Percentiles rank a stretch among this genome's conserved stretches.
Evolutionary conservation across 2,888 invertebrate species (phyloP).

Genomic region (Plebejus anna): DNA sequence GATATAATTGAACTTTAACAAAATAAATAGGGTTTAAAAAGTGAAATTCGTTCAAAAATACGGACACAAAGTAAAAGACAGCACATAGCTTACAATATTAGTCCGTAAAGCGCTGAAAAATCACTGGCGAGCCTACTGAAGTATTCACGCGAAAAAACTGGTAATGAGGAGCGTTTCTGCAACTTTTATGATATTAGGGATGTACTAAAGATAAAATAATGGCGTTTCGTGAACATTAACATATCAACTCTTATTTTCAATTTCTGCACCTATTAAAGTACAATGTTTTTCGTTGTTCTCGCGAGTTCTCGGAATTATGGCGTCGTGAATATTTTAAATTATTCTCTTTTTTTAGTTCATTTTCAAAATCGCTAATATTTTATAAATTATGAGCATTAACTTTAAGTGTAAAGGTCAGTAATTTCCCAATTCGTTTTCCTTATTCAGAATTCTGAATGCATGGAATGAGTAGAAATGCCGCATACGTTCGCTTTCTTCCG

Average conservation of each 20-base stretch:
- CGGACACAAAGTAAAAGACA: conserved; percentile 25
- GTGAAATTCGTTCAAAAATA: neutral
- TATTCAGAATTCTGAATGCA: too few species aligned
- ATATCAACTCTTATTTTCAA: conserved; percentile 29
- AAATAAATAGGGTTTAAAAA: neutral
- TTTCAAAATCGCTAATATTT: neutral
- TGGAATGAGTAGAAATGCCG: too few species aligned
- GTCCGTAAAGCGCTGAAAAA: conserved; percentile 45
- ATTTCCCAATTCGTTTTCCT: too few species aligned
- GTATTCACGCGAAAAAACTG: conserved; percentile 65
- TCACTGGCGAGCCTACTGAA: conserved; percentile 58
- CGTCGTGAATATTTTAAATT: neutral
- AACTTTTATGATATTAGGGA: conserved; percentile 55
- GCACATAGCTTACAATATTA: conserved; percentile 30
- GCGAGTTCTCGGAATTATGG: neutral
- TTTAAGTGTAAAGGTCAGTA: too few species aligned
- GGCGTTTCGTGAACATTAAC: conserved; percentile 31
- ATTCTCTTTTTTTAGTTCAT: neutral
- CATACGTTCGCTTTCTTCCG: too few species aligned
- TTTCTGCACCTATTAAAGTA: conserved; percentile 22
- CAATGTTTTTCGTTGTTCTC: conserved; percentile 4
- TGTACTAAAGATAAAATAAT: conserved; percentile 38
- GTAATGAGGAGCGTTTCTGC: conserved; percentile 63
- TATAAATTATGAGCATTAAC: too few species aligned
- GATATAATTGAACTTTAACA: neutral